Evolutionary conservation across 2,888 invertebrate species (phyloP).

Genomic region (Auanema freiburgensis): DNA sequence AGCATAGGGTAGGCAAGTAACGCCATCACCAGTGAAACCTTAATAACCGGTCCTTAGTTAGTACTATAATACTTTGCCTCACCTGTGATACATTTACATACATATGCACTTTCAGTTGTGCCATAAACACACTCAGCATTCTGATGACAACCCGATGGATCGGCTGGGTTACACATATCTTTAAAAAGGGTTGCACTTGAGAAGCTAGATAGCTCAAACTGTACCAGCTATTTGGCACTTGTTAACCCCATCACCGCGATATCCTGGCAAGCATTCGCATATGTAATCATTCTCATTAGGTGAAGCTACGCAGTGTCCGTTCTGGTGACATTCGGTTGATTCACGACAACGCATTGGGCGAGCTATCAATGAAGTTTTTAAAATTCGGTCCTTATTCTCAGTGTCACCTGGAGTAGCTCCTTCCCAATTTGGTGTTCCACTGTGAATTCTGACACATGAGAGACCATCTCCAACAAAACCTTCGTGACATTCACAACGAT

Average conservation of each 20-base stretch:
- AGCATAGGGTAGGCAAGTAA: slow-evolving; percentile 42
- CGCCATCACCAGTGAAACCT: slow-evolving; percentile 53
- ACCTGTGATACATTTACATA: slow-evolving; percentile 71
- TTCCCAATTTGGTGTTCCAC: slow-evolving; percentile 25
- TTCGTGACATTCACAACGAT: slow-evolving; percentile 50
- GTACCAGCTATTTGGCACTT: slow-evolving; percentile 47
- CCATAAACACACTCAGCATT: slow-evolving; percentile 65
- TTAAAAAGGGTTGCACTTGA: slow-evolving; percentile 11
- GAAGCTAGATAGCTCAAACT: too few species aligned
- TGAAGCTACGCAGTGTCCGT: slow-evolving; percentile 65
- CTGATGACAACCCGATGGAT: slow-evolving; percentile 50
- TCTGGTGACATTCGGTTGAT: slow-evolving; percentile 65
- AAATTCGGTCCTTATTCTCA: too few species aligned
- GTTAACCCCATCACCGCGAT: slow-evolving; percentile 66
- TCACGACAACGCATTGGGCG: slow-evolving; percentile 61
- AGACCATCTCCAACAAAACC: slow-evolving; percentile 65
- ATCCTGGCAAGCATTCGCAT: slow-evolving; percentile 67
- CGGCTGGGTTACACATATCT: slow-evolving; percentile 59
- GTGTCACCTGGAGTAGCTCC: slow-evolving; percentile 7
- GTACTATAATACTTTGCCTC: neutral
- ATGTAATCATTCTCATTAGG: slow-evolving; percentile 62
- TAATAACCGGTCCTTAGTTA: neutral
- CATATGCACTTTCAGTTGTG: slow-evolving; percentile 61
- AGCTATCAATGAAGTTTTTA: slow-evolving; percentile 15
- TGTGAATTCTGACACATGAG: slow-evolving; percentile 37